phyloP scores from a whole-genome alignment of 2,113 vertebrate species.

The Ariopsis seemanni region DNA sequence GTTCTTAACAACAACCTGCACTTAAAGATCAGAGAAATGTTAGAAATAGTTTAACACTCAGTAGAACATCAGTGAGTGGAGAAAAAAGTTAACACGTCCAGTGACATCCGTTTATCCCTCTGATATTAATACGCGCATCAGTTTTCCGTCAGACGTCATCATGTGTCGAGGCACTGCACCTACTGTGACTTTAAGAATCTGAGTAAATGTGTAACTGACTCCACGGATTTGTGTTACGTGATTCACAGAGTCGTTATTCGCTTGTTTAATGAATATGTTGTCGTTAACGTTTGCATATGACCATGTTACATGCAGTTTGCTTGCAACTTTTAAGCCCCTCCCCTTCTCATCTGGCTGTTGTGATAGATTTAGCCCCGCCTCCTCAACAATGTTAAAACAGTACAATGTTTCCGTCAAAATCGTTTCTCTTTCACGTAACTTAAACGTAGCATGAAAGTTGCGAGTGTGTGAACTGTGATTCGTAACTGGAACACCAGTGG shows the following conservation, averaged over 20 bases:
- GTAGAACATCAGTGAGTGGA: background rate
- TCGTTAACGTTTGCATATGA: background rate
- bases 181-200: background rate
- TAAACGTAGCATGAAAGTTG: background rate
- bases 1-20: background rate
- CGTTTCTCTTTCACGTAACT: too few relatives aligned
- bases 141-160: background rate
- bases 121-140: background rate
- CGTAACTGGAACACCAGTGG: background rate
- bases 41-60: background rate
- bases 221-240: background rate
- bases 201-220: too few relatives aligned
- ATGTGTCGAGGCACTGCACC: background rate
- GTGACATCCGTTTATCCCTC: background rate
- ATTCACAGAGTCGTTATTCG: background rate
- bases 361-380: background rate
- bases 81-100: background rate
- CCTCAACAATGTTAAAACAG: background rate
- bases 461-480: background rate
- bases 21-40: background rate
- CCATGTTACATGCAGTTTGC: background rate
- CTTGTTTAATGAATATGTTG: background rate
- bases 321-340: background rate
- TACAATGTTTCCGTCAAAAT: background rate
- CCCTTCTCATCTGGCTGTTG: background rate